Evolutionary conservation across 2,888 invertebrate species (phyloP).

Genomic region (Coleophora deauratella): DNA sequence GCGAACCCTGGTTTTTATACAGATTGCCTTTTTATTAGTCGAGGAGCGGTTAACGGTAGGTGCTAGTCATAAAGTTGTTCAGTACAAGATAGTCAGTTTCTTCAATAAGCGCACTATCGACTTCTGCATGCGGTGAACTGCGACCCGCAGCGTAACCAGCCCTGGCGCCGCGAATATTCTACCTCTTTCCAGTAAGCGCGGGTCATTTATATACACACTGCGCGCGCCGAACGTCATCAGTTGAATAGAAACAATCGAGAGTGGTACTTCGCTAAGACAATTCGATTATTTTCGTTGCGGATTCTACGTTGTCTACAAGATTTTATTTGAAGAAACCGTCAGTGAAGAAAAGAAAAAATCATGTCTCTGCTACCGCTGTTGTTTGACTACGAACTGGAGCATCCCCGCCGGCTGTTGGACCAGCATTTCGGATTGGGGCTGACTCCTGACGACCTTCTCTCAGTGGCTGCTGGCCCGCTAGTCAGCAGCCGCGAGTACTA

Average conservation of each 20-base stretch:
- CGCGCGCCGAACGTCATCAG: constrained; percentile 29
- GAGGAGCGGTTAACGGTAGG: no score
- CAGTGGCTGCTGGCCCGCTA: constrained; percentile 31
- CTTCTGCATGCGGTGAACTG: no score
- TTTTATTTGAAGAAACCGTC: constrained; percentile 6
- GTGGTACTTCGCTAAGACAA: constrained; percentile 7
- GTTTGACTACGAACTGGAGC: constrained; percentile 46
- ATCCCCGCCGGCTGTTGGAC: constrained; percentile 61
- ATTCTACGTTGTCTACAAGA: background rate
- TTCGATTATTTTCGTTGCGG: background rate
- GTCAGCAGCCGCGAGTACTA: constrained; percentile 44
- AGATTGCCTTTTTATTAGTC: no score
- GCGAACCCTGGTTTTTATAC: no score
- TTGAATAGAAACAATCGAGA: constrained; percentile 28
- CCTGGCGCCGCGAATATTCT: constrained; percentile 42
- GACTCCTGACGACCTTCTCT: constrained; percentile 60
- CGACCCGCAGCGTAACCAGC: constrained; percentile 22
- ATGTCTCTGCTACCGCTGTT: constrained; percentile 70
- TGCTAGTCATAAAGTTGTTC: no score
- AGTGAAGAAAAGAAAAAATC: constrained; percentile 15
- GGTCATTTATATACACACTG: constrained; percentile 28
- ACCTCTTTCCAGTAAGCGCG: constrained; percentile 36
- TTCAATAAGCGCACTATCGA: no score
- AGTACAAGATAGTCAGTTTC: no score
- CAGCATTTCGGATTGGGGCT: constrained; percentile 72